phyloP scores from a whole-genome alignment of 2,888 invertebrate genomes.

The Polydrusus cervinus region DNA sequence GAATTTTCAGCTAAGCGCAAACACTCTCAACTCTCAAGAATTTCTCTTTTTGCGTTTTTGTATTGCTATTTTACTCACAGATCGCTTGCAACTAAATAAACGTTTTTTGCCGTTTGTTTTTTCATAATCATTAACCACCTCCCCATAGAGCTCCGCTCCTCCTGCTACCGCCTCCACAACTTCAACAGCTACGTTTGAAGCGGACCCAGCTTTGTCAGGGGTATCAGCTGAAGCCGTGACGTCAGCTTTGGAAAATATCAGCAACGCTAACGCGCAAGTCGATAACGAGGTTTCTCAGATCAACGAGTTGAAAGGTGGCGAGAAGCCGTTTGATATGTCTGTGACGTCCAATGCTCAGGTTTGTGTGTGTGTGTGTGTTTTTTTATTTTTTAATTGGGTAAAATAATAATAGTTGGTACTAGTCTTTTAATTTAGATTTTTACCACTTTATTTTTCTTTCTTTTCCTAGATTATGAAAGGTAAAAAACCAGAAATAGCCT shows the following conservation, averaged over 20 bases:
- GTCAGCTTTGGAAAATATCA: slow-evolving; percentile 61
- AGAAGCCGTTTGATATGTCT: slow-evolving; percentile 57
- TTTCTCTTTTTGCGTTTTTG: background rate
- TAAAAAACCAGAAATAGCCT: slow-evolving; percentile 93
- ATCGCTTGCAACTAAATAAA: background rate
- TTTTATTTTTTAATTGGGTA: background rate
- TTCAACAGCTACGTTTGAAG: slow-evolving; percentile 55
- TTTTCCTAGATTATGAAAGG: slow-evolving; percentile 74
- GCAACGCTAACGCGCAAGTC: slow-evolving; percentile 62
- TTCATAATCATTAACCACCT: slow-evolving; percentile 26
- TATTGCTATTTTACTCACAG: background rate
- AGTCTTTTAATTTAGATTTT: too few relatives aligned
- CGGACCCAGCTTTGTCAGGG: slow-evolving; percentile 57
- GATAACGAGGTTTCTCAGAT: slow-evolving; percentile 71
- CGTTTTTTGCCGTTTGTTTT: slow-evolving; percentile 14
- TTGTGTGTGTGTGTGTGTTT: slow-evolving; percentile 52
- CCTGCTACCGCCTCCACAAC: slow-evolving; percentile 24
- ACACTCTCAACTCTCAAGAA: too few relatives aligned
- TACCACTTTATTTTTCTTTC: background rate
- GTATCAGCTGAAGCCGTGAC: slow-evolving; percentile 61
- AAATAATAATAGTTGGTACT: too few relatives aligned
- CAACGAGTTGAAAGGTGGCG: slow-evolving; percentile 70
- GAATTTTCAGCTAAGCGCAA: too few relatives aligned
- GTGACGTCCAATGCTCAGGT: slow-evolving; percentile 67
- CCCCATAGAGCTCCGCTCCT: slow-evolving; percentile 31